Evolutionary conservation across 2,113 vertebrate species (phyloP), one percentile per base, ranked within the genome.

Genomic region (Brienomyrus longianalis): DNA sequence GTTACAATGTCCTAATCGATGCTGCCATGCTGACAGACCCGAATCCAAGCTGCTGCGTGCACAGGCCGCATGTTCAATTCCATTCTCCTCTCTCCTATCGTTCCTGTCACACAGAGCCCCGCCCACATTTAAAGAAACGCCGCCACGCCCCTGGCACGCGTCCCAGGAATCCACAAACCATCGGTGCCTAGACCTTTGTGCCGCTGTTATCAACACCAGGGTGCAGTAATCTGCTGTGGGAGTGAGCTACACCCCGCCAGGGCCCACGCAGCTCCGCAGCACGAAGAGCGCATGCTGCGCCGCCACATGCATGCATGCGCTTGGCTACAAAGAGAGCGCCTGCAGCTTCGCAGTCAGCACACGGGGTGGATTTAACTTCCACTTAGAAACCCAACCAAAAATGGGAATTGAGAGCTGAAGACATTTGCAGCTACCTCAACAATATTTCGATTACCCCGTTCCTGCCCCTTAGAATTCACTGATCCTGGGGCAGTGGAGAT

Each of bases 401-500:
- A 15, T 77, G 35, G 15, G 31, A 77, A 77, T 39, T 11, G 8
- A 89, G 51, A 90, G 31, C 35, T 35, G 19, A 74, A 70, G 52
- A 88, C 19, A 17, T n/a, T 54, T 84, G 21, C 90, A 52, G 87
- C 70, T 77, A 31, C 27, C 27, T 39, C 70, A 3, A 35, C 5
- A n/a, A 88, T 47, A 87, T 91, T 89, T 87, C 50, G 35, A 66
- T 62, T 23, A 87, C 85, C 74, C 83, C 47, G 10, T 87, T 87
- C 70, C 83, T 27, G 56, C 74, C 15, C 70, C 66, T 87, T 66
- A 9, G n/a, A 66, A n/a, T 66, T 66, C 8, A 27, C 70, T 77
- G 70, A 77, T 77, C n/a, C 62, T 27, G 62, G n/a, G 31, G 23
- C 15, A n/a, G 15, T 66, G 59, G n/a, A 27, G 27, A 27, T 13